Conservation (phyloP, 2,888 invertebrate genomes). For the Seira sanloemensis region DNA sequence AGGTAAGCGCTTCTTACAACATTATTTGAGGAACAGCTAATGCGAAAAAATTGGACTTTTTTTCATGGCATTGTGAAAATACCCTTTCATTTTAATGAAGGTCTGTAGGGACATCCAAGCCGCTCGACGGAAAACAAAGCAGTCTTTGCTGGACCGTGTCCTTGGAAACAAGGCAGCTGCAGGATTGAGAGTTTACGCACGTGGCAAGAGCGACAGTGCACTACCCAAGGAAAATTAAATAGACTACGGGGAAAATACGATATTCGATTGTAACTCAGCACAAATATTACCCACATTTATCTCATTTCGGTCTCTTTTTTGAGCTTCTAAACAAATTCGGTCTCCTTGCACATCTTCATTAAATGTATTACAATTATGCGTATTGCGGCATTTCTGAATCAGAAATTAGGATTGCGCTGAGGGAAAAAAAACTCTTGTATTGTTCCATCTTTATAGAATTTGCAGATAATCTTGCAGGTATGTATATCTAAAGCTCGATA, state of each 20-base stretch:
- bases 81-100: constrained; percentile 46
- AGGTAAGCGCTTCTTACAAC: too few relatives aligned
- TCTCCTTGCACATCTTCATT: background rate
- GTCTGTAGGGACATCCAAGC: constrained; percentile 86
- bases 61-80: too few relatives aligned
- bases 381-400: background rate
- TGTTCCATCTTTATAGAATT: too few relatives aligned
- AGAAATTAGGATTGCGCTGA: background rate
- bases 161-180: constrained; percentile 79
- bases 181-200: constrained; percentile 84
- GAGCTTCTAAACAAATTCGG: background rate
- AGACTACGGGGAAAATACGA: background rate
- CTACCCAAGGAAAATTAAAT: constrained; percentile 83
- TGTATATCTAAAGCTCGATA: too few relatives aligned
- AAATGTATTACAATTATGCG: background rate
- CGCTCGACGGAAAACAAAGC: constrained; percentile 88
- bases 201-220: constrained; percentile 93
- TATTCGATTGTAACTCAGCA: background rate
- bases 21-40: too few relatives aligned
- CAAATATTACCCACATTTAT: too few relatives aligned
- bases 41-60: too few relatives aligned
- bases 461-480: too few relatives aligned
- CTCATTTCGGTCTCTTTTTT: background rate
- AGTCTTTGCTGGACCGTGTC: constrained; percentile 89
- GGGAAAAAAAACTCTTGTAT: too few relatives aligned